phyloP scores from a whole-genome alignment of 2,888 invertebrate species.

The Falcaria lacertinaria region DNA sequence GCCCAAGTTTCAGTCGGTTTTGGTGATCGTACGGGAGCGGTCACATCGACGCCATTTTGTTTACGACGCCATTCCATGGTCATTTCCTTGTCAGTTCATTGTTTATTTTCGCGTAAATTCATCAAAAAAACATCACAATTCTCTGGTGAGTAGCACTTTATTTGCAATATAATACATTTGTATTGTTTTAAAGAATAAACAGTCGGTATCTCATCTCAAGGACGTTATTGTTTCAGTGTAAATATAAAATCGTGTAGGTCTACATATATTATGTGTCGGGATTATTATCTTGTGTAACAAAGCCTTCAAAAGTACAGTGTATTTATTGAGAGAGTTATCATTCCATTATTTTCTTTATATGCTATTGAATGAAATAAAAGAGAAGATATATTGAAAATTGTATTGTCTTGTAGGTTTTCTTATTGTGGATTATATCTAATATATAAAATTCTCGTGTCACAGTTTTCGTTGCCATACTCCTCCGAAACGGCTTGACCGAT shows the following conservation, averaged over 20 bases:
- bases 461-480: too few species aligned
- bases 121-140: constrained; percentile 25
- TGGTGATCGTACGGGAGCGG: constrained; percentile 46
- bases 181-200: constrained; percentile 4
- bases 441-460: too few species aligned
- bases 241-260: neutral
- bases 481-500: too few species aligned
- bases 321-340: too few species aligned
- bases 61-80: constrained; percentile 52
- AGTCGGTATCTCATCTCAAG: constrained; percentile 14
- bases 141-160: neutral
- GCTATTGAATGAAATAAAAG: too few species aligned
- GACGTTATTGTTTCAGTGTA: constrained; percentile 25
- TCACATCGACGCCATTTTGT: constrained; percentile 41
- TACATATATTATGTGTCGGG: too few species aligned
- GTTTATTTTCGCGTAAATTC: neutral
- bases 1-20: constrained; percentile 59
- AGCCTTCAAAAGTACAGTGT: too few species aligned
- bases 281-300: too few species aligned
- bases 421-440: too few species aligned
- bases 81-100: constrained; percentile 4
- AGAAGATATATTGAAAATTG: too few species aligned
- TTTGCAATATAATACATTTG: neutral
- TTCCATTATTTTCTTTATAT: too few species aligned
- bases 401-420: too few species aligned